Conservation (phyloP, 2,113 vertebrate species). For the Tringa solitaria region DNA sequence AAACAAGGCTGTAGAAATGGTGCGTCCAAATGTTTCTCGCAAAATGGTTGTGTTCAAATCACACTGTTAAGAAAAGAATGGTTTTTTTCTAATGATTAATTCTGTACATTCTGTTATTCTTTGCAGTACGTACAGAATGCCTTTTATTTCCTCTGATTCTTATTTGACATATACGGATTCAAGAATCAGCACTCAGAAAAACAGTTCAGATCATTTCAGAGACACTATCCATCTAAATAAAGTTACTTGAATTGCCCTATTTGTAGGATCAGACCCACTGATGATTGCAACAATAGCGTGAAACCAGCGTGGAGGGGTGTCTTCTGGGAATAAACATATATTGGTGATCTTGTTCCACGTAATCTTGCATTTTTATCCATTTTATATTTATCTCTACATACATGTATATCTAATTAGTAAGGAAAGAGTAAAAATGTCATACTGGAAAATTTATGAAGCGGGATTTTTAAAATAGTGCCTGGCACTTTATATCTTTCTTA, state of each 20-base stretch:
- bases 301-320: not conserved
- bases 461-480: not conserved
- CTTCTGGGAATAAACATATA: not conserved
- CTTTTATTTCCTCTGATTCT: not conserved
- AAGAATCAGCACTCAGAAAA: not conserved
- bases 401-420: not conserved
- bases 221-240: not conserved
- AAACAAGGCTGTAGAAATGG: not conserved
- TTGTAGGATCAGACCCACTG: not conserved
- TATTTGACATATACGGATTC: not conserved
- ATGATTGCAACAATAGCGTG: not conserved
- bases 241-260: not conserved
- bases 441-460: not conserved
- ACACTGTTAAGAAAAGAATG: not conserved
- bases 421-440: not conserved
- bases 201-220: not conserved
- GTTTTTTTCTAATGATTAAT: not conserved
- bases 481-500: not conserved
- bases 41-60: not conserved
- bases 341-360: not conserved
- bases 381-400: not conserved
- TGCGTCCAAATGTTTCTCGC: not conserved
- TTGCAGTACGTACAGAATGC: not conserved
- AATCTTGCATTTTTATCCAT: not conserved
- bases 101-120: not conserved